Evolutionary conservation across 1,140 invertebrate species (phyloP).

Genomic region (Ceratosolen solmsi): DNA sequence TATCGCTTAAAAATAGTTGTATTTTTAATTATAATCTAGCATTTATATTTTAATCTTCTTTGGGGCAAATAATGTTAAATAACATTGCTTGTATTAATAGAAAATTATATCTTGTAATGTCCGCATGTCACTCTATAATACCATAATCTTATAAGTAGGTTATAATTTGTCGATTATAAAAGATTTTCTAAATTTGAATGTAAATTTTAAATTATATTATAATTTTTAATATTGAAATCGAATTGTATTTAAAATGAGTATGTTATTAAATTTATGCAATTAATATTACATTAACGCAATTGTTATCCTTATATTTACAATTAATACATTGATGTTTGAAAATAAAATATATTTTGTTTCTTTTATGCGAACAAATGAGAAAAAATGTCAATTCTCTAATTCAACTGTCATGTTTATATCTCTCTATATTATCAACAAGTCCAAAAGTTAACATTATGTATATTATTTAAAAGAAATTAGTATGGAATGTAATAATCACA

Average conservation of each 20-base stretch:
- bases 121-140: background rate
- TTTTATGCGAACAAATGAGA: background rate
- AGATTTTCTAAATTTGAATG: background rate
- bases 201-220: background rate
- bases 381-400: background rate
- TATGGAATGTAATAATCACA: constrained; percentile 13
- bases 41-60: too few species aligned
- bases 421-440: background rate
- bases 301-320: background rate
- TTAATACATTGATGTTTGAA: background rate
- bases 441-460: background rate
- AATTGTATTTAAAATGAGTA: background rate
- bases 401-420: background rate
- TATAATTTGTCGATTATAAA: background rate
- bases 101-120: too few species aligned
- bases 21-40: too few species aligned
- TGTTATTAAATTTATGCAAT: background rate
- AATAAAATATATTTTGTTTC: background rate
- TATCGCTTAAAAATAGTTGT: too few species aligned
- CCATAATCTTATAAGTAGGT: background rate
- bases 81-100: too few species aligned
- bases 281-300: background rate
- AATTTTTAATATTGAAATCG: background rate
- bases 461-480: background rate
- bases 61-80: too few species aligned